A percentile compares a stretch with the other conserved stretches of the same genome.
Conservation (phyloP, 2,113 vertebrate genomes). For the Eretmochelys imbricata region DNA sequence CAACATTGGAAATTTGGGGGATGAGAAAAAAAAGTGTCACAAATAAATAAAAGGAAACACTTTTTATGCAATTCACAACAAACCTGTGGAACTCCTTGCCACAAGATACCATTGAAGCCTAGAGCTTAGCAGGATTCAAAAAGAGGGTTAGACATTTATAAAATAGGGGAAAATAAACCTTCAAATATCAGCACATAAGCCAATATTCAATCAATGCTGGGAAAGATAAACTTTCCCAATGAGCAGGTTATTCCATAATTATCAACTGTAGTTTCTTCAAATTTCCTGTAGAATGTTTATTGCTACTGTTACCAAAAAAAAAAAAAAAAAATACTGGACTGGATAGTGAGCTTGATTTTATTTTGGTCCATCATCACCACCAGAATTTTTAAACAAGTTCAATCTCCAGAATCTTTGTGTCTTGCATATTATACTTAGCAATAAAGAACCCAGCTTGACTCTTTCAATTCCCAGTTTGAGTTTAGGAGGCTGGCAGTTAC, state of each 20-base stretch:
- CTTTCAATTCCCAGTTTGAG: not conserved
- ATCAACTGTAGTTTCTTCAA: not conserved
- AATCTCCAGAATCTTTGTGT: not conserved
- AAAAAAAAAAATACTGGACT: not conserved
- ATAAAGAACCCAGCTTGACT: not conserved
- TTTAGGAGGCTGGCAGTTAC: not conserved
- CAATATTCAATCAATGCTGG: not conserved
- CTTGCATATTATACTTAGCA: too few relatives aligned
- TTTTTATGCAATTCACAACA: not conserved
- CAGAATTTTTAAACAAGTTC: not conserved
- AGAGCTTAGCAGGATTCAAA: slow-evolving; percentile 21
- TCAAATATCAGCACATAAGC: not conserved
- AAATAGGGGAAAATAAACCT: slow-evolving; percentile 1
- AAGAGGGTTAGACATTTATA: not conserved
- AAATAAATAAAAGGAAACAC: slow-evolving; percentile 8
- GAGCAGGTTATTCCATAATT: not conserved
- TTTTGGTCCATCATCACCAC: not conserved
- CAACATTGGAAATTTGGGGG: not conserved
- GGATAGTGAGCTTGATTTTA: not conserved
- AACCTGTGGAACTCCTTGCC: not conserved
- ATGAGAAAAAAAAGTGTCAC: not conserved
- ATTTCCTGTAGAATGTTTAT: not conserved
- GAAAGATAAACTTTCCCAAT: not conserved
- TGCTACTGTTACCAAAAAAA: not conserved
- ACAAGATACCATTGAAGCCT: slow-evolving; percentile 1